Evolutionary conservation across 1,140 invertebrate species (phyloP), one percentile per base, ranked within the genome.

Genomic region (Saccostrea glomerata): DNA sequence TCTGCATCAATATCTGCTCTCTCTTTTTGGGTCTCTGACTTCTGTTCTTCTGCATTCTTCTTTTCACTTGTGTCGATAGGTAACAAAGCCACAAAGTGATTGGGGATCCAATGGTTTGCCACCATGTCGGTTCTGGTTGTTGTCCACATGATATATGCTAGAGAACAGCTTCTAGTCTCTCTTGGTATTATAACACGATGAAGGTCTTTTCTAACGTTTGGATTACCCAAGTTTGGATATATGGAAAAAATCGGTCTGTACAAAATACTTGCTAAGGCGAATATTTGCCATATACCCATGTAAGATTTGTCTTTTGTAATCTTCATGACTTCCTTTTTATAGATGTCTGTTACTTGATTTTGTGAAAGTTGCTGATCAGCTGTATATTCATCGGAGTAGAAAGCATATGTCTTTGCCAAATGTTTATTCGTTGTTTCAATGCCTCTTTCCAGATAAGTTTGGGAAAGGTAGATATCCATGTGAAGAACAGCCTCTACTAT

Each of bases 201-300:
- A 12, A 89, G 60, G 55, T 89, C 70, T 56, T 70, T 85, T 20
- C 86, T 13, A 55, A 89, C 86, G 66, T 86, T 56, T 2, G 20
- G 30, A 47, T 47, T 47, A 36, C 30, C 89, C 30, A n/a, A 30
- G 25, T 86, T 66, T 54, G 89, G 89, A 25, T 90, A 90, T 11
- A 86, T 60, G 4, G 89, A 90, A 66, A 82, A 88, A 7, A 90
- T 47, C 15, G 70, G 86, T 77, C 4, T 90, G 54, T 86, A 84
- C 13, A 88, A 15, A 2, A 90, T 66, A 86, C 55, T 55, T 12
- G 89, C 47, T 17, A 87, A 56, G 40, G 63, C 56, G 15, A 58
- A 87, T 11, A 89, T 25, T 82, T 89, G 89, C 89, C 84, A 88
- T n/a, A 90, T 88, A 23, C 86, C 88, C 88, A 89, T 89, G 58